These are phyloP conservation scores for Atherinosoma microstoma DNA, from an alignment of 2,797 vertebrate genomes.

Conservation along the genomic window DNA sequence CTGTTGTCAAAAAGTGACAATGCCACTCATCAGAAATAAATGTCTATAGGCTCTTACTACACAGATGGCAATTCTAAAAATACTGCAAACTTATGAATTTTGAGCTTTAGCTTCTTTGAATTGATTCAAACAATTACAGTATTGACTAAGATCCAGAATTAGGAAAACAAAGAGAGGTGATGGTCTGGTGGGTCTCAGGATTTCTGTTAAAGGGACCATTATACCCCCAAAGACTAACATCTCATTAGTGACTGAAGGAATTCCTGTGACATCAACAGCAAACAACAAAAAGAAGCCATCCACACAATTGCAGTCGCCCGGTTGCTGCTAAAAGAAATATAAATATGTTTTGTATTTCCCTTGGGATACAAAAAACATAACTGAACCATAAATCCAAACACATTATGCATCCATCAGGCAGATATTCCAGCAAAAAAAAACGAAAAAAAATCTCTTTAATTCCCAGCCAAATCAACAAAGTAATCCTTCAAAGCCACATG, in stretches of 20 bases:
- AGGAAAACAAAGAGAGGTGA: conserved; percentile 1
- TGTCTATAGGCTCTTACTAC: background rate
- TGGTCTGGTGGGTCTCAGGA: background rate
- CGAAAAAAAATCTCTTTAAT: conserved; percentile 64
- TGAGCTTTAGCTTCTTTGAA: conserved; percentile 8
- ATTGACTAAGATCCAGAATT: background rate
- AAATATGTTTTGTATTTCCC: conserved; percentile 53
- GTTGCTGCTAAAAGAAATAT: conserved; percentile 31
- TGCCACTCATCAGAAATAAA: conserved; percentile 1
- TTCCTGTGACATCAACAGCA: conserved; percentile 27
- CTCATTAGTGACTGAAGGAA: conserved; percentile 17
- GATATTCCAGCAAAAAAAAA: conserved; percentile 58
- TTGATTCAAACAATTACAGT: background rate
- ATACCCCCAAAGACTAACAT: background rate
- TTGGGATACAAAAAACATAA: conserved; percentile 43
- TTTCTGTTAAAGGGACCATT: no score
- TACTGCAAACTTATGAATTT: background rate
- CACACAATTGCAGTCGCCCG: conserved; percentile 10
- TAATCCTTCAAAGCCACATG: conserved; percentile 70
- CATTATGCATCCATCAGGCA: conserved; percentile 66
- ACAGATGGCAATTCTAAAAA: background rate
- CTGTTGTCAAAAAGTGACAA: conserved; percentile 38
- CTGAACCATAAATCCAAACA: conserved; percentile 61
- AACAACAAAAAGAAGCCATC: conserved; percentile 22
- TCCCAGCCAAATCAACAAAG: conserved; percentile 67